A percentile compares a stretch with the other conserved stretches of the same genome.
phyloP scores from a whole-genome alignment of 2,113 vertebrate species.

The Pan paniscus region DNA sequence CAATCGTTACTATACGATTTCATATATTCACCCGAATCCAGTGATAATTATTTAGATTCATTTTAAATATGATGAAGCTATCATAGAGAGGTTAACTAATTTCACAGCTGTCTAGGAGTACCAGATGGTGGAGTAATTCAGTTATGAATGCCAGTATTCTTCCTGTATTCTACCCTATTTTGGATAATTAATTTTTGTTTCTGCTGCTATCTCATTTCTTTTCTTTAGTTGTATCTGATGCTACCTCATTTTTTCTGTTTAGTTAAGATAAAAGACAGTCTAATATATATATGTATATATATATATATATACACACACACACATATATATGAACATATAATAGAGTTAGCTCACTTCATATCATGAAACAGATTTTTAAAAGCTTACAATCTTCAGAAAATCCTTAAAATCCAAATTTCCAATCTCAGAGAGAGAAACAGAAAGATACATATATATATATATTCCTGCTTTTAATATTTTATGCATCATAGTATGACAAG shows the following conservation, averaged over 20 bases:
- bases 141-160: not conserved
- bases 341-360: no score
- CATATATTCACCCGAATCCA: not conserved
- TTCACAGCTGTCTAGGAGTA: not conserved
- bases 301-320: no score
- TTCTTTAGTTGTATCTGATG: not conserved
- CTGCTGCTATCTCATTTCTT: not conserved
- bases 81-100: not conserved
- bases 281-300: no score
- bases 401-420: no score
- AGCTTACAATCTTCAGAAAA: no score
- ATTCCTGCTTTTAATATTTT: not conserved
- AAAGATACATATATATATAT: not conserved
- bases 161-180: not conserved
- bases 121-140: not conserved
- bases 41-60: not conserved
- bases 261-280: not conserved
- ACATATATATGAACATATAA: not conserved
- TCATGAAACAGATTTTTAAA: no score
- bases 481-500: not conserved
- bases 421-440: no score
- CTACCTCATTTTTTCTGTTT: not conserved
- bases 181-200: slow-evolving; percentile 2
- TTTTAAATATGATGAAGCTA: not conserved
- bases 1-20: not conserved